Base-by-base conservation (phyloP, 1,140 invertebrate genomes). In the Leptopilina boulardi region DNA sequence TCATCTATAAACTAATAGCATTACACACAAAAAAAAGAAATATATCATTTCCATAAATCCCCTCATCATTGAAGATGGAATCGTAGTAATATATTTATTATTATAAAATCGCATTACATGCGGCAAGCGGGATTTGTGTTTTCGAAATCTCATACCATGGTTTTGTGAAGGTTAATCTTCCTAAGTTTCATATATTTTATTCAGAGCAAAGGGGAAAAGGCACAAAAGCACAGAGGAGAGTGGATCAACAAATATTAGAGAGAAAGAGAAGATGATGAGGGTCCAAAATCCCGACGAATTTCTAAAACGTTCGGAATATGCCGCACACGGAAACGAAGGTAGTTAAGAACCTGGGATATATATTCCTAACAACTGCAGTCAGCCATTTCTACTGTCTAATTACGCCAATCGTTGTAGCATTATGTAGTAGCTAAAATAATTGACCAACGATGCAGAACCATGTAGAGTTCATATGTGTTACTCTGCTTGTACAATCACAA, bases 371-470 rank as follows among this genome's bases (percentile, higher is more conserved):
- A 51, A 51, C 47, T 18, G 42, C 70, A 80, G 75, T 78, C 82
- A 79, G 75, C 72, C 71, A 56, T 75, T 76, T 70, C 54, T 51
- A 19, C 34, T 59, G 75, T 70, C 80, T 82, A 83, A 84, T 84
- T 84, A 83, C 79, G 77, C 81, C 38, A 82, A 83, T 84, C 77
- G 80, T 78, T 23, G 34, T 70, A 30, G 34, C 71, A 81, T 81
- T 83, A 83, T 78, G 54, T 41, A 51, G 75, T 76, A 82, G 77
- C 80, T 80, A 84, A 84, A 81, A 82, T 81, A 85, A 87, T 85
- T 81, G 80, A 82, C 81, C 70, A 38, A 56, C 11, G n/a, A 70
- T 41, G 76, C 54, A 15, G 77, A 76, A 77, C 66, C 47, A 8
- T 30, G 26, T 11, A 66, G n/a, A n/a, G 54, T 56, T 56, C 19